Conservation (phyloP, 2,113 vertebrate genomes). For the Nesogale talazaci region DNA sequence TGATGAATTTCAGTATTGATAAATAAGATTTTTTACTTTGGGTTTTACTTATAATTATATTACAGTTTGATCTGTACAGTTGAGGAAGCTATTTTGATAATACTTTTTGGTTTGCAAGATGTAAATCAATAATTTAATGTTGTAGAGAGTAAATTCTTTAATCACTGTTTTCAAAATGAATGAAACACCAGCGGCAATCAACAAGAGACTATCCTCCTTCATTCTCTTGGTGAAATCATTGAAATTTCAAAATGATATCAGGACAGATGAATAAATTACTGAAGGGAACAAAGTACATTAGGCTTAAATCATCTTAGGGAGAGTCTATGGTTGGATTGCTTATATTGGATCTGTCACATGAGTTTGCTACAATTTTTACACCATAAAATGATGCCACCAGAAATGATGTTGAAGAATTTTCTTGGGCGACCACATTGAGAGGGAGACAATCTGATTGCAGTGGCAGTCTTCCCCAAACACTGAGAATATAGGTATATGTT, state of each 20-base stretch:
- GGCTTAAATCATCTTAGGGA: background rate
- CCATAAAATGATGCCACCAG: constrained; percentile 12
- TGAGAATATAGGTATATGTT: constrained; percentile 22
- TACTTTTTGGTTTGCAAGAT: background rate
- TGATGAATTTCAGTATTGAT: constrained; percentile 4
- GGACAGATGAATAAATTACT: background rate
- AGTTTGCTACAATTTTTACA: constrained; percentile 31
- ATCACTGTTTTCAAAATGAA: background rate
- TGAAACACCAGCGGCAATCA: background rate
- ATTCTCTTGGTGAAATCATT: background rate
- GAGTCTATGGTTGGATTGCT: background rate
- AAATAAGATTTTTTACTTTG: background rate
- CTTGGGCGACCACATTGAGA: constrained; percentile 24
- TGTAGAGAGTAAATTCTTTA: background rate
- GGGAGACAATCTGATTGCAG: constrained; percentile 29
- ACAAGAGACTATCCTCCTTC: background rate
- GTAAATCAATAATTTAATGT: constrained; percentile 1
- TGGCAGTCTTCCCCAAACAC: constrained; percentile 40
- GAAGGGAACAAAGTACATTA: background rate
- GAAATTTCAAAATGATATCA: background rate
- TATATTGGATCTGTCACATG: background rate
- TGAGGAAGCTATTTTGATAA: background rate
- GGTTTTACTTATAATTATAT: background rate
- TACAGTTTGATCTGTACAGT: background rate
- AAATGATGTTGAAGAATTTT: constrained; percentile 2